These are phyloP conservation scores for Alectura lathami DNA, from an alignment of 2,113 vertebrate species.

Conservation along the genomic window DNA sequence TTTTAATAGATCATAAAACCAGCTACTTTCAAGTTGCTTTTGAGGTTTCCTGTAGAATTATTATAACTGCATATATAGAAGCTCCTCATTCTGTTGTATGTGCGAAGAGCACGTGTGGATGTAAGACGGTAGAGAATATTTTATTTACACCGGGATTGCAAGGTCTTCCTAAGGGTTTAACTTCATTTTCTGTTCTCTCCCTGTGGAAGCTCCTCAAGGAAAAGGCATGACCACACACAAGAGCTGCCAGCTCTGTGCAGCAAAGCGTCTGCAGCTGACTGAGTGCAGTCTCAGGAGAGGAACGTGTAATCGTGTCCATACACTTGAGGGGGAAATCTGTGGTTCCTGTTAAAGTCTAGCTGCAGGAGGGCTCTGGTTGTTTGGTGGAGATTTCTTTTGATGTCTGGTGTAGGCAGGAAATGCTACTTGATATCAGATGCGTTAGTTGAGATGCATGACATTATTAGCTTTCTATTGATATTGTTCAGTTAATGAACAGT, in stretches of 20 bases:
- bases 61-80: neutral
- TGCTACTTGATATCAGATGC: neutral
- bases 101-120: neutral
- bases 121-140: neutral
- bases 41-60: neutral
- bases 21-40: neutral
- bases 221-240: neutral
- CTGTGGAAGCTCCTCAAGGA: neutral
- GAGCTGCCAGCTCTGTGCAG: neutral
- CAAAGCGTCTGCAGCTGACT: neutral
- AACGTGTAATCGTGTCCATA: accelerated
- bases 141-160: neutral
- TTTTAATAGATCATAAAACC: neutral
- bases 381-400: neutral
- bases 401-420: neutral
- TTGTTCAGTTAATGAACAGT: neutral
- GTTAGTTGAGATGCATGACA: neutral
- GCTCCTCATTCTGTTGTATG: neutral
- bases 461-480: neutral
- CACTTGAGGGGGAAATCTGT: neutral
- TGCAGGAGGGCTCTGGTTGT: neutral
- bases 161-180: neutral
- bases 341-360: neutral
- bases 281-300: neutral
- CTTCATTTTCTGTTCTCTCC: neutral